Conservation (phyloP, 2,113 vertebrate genomes). For the Tychaedon coryphoeus region DNA sequence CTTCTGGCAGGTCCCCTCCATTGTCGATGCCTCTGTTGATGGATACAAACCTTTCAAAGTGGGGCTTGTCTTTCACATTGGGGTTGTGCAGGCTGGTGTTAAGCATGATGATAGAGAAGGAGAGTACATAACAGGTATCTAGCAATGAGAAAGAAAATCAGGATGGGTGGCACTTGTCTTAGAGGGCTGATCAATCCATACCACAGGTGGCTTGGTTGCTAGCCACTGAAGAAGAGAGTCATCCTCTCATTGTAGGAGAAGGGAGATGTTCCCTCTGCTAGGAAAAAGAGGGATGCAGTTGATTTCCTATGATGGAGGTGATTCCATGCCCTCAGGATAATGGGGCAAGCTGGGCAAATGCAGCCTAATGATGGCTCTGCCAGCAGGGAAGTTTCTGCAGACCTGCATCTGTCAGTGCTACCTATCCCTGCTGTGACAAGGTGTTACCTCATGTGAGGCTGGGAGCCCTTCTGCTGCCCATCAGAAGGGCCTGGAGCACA, state of each 20-base stretch:
- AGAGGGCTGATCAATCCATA: neutral
- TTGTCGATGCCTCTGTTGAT: conserved; percentile 94
- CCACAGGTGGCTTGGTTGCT: neutral
- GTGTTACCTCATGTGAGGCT: neutral
- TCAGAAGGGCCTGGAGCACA: neutral
- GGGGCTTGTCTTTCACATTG: conserved; percentile 90
- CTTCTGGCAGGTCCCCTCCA: conserved; percentile 83
- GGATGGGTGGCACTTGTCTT: neutral
- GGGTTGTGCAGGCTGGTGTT: conserved; percentile 98
- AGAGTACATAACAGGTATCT: conserved; percentile 97
- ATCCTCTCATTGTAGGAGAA: neutral
- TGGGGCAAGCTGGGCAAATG: neutral
- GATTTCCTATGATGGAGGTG: neutral
- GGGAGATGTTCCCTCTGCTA: neutral
- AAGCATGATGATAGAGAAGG: conserved; percentile 96
- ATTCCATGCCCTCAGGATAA: neutral
- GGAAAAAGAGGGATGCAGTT: neutral
- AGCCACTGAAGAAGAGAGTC: neutral
- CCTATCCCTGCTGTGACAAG: neutral
- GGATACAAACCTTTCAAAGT: conserved; percentile 87
- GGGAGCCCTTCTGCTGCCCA: neutral
- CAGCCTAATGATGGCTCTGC: neutral
- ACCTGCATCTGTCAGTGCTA: neutral
- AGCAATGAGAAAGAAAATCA: neutral
- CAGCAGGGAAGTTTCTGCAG: neutral